Evolutionary conservation across 2,113 vertebrate genomes (phyloP).

Genomic region (Odontesthes bonariensis): DNA sequence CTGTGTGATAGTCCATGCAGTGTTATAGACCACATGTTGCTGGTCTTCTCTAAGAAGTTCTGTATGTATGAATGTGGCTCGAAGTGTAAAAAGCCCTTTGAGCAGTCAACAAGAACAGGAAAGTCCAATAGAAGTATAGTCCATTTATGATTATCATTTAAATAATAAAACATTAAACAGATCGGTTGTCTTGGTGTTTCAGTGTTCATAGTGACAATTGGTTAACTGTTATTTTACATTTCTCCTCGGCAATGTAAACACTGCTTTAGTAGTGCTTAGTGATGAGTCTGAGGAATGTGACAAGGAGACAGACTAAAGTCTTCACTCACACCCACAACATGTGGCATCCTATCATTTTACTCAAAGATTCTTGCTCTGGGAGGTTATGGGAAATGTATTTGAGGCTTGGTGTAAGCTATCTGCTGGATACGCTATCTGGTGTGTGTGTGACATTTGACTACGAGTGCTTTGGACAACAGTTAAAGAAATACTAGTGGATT

Average conservation of each 20-base stretch:
- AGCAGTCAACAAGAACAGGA: no score
- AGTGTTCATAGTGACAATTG: neutral
- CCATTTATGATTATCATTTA: no score
- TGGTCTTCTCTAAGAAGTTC: no score
- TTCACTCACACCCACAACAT: neutral
- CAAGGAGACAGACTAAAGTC: conserved; percentile 10
- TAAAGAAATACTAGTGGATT: neutral
- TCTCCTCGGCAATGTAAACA: neutral
- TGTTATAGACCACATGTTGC: no score
- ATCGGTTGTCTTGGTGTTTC: neutral
- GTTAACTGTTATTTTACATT: neutral
- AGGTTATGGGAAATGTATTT: conserved; percentile 47
- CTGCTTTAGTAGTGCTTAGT: conserved; percentile 7
- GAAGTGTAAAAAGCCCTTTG: no score
- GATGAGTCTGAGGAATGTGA: conserved; percentile 52
- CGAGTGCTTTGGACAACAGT: neutral
- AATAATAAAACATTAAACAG: no score
- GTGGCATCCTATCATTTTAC: conserved; percentile 14
- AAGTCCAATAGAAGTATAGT: no score
- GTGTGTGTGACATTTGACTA: neutral
- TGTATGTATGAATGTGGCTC: no score
- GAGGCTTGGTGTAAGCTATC: conserved; percentile 40
- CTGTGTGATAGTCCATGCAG: no score
- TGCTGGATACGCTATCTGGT: conserved; percentile 40
- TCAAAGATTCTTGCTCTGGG: conserved; percentile 1